A percentile compares a stretch with the other conserved stretches of the same genome.
phyloP scores from a whole-genome alignment of 2,797 vertebrate species.

The Bufotes viridis region DNA sequence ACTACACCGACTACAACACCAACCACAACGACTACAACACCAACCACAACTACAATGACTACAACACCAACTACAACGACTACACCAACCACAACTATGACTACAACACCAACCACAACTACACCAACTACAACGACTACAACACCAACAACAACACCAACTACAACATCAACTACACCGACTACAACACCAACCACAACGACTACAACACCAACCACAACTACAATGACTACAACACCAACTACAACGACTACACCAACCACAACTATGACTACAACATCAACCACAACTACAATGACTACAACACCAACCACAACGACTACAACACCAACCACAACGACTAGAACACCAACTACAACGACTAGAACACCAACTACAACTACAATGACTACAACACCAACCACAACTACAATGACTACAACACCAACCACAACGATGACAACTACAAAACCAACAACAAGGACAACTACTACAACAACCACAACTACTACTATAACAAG shows the following conservation, averaged over 20 bases:
- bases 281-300: too few relatives aligned
- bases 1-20: neutral
- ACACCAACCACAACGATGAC: too few relatives aligned
- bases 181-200: neutral
- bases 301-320: neutral
- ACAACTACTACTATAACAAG: too few relatives aligned
- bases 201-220: neutral
- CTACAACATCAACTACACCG: neutral
- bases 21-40: neutral
- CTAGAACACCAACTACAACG: neutral
- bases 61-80: neutral
- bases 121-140: neutral
- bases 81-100: neutral
- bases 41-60: neutral
- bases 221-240: neutral
- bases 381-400: neutral
- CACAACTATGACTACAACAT: neutral
- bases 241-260: neutral
- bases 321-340: neutral
- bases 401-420: neutral
- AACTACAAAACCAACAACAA: too few relatives aligned
- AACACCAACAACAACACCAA: neutral
- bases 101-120: neutral
- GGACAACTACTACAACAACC: too few relatives aligned
- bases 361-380: neutral